Base-by-base conservation (phyloP, 2,113 vertebrate genomes). In the Amblyornis subalaris region DNA sequence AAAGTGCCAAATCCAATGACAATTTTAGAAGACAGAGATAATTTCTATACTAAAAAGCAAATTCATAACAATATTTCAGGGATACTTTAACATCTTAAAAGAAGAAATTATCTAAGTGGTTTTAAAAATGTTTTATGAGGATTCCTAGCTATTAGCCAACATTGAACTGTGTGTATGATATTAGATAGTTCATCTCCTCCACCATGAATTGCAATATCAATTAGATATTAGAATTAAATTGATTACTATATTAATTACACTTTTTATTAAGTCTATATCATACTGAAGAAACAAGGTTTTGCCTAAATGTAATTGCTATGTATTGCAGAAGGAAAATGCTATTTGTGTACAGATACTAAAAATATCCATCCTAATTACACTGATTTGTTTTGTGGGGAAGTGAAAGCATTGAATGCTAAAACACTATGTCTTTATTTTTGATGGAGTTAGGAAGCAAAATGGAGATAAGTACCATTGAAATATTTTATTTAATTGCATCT, bases 251-350 rank as follows among this genome's bases (percentile, higher is more conserved):
- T 74, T 87, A 65, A 85, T 95, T 93, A 62, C 50, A 89, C 23
- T 93, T 90, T 93, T 57, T 79, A 57, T 73, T 73, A 78, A 53
- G 21, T n/a, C 69, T 88, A 2, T 71, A 77, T 86, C 48, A 65
- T 70, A 81, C 22, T 85, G 72, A 94, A 80, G 69, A 85, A 93
- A 72, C 38, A 80, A 62, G 36, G 42, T 64, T 65, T 84, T 83
- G 62, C 31, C 54, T 60, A 65, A 94, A 93, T 73, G 50, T 82
- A 85, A 81, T 69, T 66, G 44, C 25, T 33, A 19, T 45, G n/a
- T 80, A 79, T 94, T 93, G 62, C 81, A 91, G 57, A 86, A 90
- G 60, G 72, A 77, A 82, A 93, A 94, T 88, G 26, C 28, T 85
- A 45, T 95, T 83, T 83, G 40, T 80, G 48, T 66, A 88, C 25